Evolutionary conservation across 2,797 vertebrate species (phyloP).

Genomic region (Triplophysa yarkandensis): DNA sequence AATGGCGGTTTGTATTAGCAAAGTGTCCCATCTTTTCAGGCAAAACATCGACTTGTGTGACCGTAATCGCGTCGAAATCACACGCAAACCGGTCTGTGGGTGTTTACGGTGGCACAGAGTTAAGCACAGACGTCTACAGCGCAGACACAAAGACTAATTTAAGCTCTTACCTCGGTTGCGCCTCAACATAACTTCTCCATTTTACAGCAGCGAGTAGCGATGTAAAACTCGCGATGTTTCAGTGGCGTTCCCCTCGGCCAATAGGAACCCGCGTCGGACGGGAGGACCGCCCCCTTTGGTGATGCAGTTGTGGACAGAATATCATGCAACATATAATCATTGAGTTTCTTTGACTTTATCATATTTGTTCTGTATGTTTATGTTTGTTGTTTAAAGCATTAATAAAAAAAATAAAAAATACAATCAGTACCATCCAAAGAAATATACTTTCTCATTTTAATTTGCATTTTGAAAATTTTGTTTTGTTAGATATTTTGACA

Average conservation of each 20-base stretch:
- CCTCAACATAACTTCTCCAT: constrained; percentile 82
- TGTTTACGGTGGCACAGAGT: background rate
- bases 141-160: constrained; percentile 50
- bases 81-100: background rate
- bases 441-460: too few species aligned
- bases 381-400: too few species aligned
- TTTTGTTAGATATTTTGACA: too few species aligned
- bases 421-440: too few species aligned
- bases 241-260: constrained; percentile 17
- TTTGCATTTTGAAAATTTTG: too few species aligned
- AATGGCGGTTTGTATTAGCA: constrained; percentile 81
- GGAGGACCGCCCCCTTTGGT: constrained; percentile 17
- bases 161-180: constrained; percentile 78
- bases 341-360: too few species aligned
- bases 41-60: constrained; percentile 45
- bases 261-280: constrained; percentile 12
- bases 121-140: constrained; percentile 19
- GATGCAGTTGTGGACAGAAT: background rate
- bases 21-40: constrained; percentile 64
- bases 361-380: too few species aligned
- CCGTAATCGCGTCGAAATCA: background rate
- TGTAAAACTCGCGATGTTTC: constrained; percentile 73
- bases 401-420: too few species aligned
- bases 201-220: constrained; percentile 76
- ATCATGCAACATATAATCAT: background rate